Evolutionary conservation across 2,888 invertebrate genomes (phyloP).

Genomic region (Macropis europaea): DNA sequence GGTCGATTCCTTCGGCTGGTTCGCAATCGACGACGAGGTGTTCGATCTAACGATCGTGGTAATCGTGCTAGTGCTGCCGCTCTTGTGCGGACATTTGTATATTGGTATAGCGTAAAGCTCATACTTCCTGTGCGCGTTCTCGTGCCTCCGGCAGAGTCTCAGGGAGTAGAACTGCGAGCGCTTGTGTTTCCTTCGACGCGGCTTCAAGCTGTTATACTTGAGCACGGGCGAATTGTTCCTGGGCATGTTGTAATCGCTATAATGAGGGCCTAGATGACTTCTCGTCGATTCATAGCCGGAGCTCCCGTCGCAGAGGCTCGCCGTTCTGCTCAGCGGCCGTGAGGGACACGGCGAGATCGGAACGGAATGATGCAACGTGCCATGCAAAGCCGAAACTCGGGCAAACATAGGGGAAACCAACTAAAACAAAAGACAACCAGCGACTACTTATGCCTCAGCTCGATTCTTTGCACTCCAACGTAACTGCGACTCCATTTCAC

Average conservation of each 20-base stretch:
- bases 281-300: conserved; percentile 81
- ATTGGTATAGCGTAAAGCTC: conserved; percentile 77
- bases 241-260: conserved; percentile 76
- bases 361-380: conserved; percentile 71
- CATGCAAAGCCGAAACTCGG: conserved; percentile 77
- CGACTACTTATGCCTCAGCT: conserved; percentile 32
- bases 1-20: neutral
- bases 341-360: conserved; percentile 71
- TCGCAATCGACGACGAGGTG: conserved; percentile 48
- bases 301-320: conserved; percentile 76
- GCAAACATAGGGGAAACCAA: conserved; percentile 77
- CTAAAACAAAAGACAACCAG: conserved; percentile 73
- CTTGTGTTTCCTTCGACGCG: conserved; percentile 74
- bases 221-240: conserved; percentile 76
- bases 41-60: conserved; percentile 64
- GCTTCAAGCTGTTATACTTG: conserved; percentile 76
- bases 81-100: conserved; percentile 73
- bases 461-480: conserved; percentile 15
- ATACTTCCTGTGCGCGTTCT: conserved; percentile 65
- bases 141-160: conserved; percentile 71
- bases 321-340: conserved; percentile 68
- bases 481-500: neutral
- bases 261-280: conserved; percentile 78
- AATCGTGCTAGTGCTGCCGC: conserved; percentile 64
- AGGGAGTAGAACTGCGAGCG: conserved; percentile 68